Base-by-base conservation (phyloP, 2,113 vertebrate species). In the Microcebus murinus region DNA sequence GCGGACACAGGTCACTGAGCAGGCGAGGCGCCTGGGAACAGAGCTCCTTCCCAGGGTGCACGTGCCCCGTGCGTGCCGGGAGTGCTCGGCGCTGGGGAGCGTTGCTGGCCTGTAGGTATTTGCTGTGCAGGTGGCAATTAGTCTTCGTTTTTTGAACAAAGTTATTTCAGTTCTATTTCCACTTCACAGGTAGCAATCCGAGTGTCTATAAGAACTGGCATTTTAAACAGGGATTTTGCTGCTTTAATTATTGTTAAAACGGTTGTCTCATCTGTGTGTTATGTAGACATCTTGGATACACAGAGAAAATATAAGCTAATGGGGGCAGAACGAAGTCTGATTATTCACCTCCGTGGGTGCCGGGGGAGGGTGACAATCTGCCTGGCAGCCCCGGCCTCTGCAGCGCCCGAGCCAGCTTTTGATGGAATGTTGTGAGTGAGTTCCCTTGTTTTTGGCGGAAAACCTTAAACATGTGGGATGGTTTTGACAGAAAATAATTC, bases 401-500 rank as follows among this genome's bases (percentile, higher is more conserved):
- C 84, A 90, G 45, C 45, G 7, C 45, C 45, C 42, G 21, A 3
- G n/a, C 76, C 57, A 71, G 67, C 12, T 50, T 73, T 18, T 92
- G 90, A 65, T 31, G 65, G 61, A 42, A 82, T 90, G 81, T 95
- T 94, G 25, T 85, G 96, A 89, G 48, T 27, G 34, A 68, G 77
- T 94, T 74, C 96, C 55, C 10, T 45, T 61, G 79, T 76, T 92
- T 90, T 97, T n/a, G 95, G 95, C 95, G 76, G 23, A 52, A 85
- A 50, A 80, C 48, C 52, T 95, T 73, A 97, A 92, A 87, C 23
- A 61, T 4, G 15, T 92, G 90, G 93, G 89, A 83, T 84, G 73
- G 61, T 91, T 93, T 93, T 92, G 83, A 91, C 90, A 67, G 93
- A 93, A 94, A 92, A 79, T 55, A 82, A 59, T 95, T 94, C 13